Base-by-base conservation (phyloP, 1,140 invertebrate species). In the Drosophila ercepeae region DNA sequence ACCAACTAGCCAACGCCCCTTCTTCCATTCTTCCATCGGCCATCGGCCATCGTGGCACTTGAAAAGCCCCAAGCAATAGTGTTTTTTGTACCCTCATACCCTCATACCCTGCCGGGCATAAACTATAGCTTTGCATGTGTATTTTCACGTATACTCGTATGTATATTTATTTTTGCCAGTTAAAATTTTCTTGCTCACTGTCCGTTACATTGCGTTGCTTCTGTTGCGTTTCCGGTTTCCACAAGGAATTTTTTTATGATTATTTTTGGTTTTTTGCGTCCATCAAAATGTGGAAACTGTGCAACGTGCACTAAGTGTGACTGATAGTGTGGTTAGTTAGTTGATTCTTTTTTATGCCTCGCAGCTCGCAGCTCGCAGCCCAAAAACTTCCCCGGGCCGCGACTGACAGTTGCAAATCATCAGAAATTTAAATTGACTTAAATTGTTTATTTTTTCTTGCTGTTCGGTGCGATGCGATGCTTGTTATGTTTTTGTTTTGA, bases 211-310 rank as follows among this genome's bases (percentile, higher is more conserved):
- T 65, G 49, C 27, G 14, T 39, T 48, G 16, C 1, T 27, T 46
- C 46, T 63, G 58, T 72, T 50, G 58, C 70, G 52, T 69, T 79
- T 86, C 54, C 55, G 50, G 61, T 68, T 42, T 60, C 63, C 75
- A 39, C 51, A 50, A 68, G 52, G 75, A 63, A 29, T 41, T 14
- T 18, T 16, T 42, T 16, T 11, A 9, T 19, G 18, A 14, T 16
- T 16, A 39, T 42, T 42, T 42, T 18, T 42, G 14, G 16, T 32
- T 32, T 39, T 39, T 39, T 73, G 76, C 88, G 82, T 78, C 82
- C 82, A 86, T 86, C 82, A 88, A 86, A 86, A 86, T 86, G 82
- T 86, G 82, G 82, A 88, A 86, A 86, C 82, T 88, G 68, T 86
- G 81, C 82, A 77, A 53, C 77, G 73, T 88, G 82, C 81, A 88